Evolutionary conservation across 2,113 vertebrate genomes (phyloP), one percentile per base, ranked within the genome.

Genomic region (Mellivora capensis): DNA sequence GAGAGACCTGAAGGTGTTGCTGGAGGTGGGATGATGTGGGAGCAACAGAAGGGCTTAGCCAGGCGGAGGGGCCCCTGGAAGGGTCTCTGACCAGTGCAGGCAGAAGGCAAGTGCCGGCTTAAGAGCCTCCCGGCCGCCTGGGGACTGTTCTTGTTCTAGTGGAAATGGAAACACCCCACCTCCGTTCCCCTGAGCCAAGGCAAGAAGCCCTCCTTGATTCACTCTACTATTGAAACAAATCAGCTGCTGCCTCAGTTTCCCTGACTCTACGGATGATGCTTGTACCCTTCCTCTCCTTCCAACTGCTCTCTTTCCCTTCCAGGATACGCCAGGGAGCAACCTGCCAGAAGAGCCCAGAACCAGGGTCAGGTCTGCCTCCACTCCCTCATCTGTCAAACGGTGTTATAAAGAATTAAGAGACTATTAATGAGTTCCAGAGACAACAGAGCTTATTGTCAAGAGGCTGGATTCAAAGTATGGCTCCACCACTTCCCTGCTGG

Each of bases 181-280:
- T 87, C 62, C 10, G 0, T 39, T 62, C 34, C 42, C 76, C 47
- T 0, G 21, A 74, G 71, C 13, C 39, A 3, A 64, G 52, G 29
- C 37, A 3, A 52, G 76, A 15, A 17, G 3, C 49, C n/a, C 12
- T 31, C 47, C 54, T 71, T 23, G 9, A 21, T 37, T 49, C 81
- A 80, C 3, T 13, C 71, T 4, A 6, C 2, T 4, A 3, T 74
- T 27, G 4, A 1, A 72, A 72, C 44, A 18, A 7, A 17, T 34
- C 87, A 82, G 69, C 39, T 6, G 27, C 93, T 91, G 79, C 93
- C 89, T 97, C 87, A 17, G 91, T 93, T 89, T 86, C 39, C 54
- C 91, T 3, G 0, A 57, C 20, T 54, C 21, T 44, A 57, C 14
- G 0, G 12, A 31, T 7, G 37, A 81, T 5, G 37, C 39, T 10